Base-by-base conservation (phyloP, 2,113 vertebrate genomes). In the Nipponia nippon region DNA sequence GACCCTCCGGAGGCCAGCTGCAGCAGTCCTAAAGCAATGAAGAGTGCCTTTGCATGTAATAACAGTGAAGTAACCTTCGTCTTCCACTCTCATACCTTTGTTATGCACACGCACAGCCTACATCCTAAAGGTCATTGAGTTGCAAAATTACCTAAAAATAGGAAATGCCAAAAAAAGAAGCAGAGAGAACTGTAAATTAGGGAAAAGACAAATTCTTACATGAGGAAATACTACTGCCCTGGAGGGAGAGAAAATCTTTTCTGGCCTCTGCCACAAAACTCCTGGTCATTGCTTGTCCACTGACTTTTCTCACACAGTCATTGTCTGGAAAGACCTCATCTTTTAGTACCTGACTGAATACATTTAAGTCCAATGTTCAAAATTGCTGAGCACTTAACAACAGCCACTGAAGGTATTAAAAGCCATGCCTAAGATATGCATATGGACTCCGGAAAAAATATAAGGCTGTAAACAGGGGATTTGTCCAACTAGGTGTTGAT, bases 1-100 rank as follows among this genome's bases (percentile, higher is more conserved):
- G 55, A 36, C 4, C 16, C 29, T 72, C 11, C 0, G 0, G 61
- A 87, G 9, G 16, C 16, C 42, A 71, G 38, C 26, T 29, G 9
- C 76, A 62, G 53, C 27, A 40, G 19, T 34, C 56, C 30, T 27
- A 27, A 62, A 87, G 78, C 49, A 78, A 42, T 38, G 17, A 7
- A 9, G 27, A 53, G 16, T 20, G 59, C 30, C 42, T 94, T 81
- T 62, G 34, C 25, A 49, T 36, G 11, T 5, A 40, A 30, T 11
- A 66, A 19, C 50, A 61, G 9, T 11, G 30, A 70, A n/a, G 22
- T 10, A 21, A 13, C n/a, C 52, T 50, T 58, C 5, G 2, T 71
- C 47, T 82, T 75, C 42, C 30, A 34, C 21, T 71, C n/a, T 84
- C 38, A 26, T 29, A 16, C 32, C 27, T 91, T 62, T 2, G 3